Evolutionary conservation across 2,797 vertebrate species (phyloP), one percentile per base, ranked within the genome.

Genomic region (Spondyliosoma cantharus): DNA sequence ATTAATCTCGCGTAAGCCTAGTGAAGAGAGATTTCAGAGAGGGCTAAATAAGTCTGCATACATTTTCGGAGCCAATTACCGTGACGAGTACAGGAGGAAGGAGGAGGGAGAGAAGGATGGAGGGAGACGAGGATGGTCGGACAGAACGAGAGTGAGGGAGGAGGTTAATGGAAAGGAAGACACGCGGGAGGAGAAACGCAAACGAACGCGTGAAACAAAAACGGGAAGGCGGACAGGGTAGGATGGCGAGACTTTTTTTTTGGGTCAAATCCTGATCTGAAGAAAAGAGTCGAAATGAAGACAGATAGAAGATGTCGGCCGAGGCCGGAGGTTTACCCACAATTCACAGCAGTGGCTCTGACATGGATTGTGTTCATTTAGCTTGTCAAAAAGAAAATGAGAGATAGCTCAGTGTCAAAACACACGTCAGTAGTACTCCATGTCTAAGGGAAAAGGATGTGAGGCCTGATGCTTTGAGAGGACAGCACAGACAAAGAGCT

Each of bases 11-110:
- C 52, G 50, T 56, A 82, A 87, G 87, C 61, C 65, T 0, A 72
- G 84, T 48, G 69, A 70, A 82, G 85, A 76, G 88, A 88, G 80
- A 84, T 86, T 88, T 87, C 80, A 90, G 71, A 76, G 72, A 82
- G 71, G 43, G 75, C 86, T 86, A 84, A 86, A 87, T 84, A 89
- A 90, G 89, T 87, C 89, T 88, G 82, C 79, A 89, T 91, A 66
- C 76, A 87, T 81, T 85, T 77, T 89, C 78, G 50, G 72, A 88
- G 74, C 84, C 91, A 92, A 93, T 93, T 92, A 93, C 75, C 16
- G 49, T 83, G 89, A 91, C 86, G 77, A 69, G 77, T 57, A 43
- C 48, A 60, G 65, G 53, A 60, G 68, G 58, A 65, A 8, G 45
- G 70, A 9, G 27, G 59, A 48, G 48, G 48, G 29, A 14, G 72